phyloP scores from a whole-genome alignment of 2,888 invertebrate genomes.

The Scaptomyza polygonia region DNA sequence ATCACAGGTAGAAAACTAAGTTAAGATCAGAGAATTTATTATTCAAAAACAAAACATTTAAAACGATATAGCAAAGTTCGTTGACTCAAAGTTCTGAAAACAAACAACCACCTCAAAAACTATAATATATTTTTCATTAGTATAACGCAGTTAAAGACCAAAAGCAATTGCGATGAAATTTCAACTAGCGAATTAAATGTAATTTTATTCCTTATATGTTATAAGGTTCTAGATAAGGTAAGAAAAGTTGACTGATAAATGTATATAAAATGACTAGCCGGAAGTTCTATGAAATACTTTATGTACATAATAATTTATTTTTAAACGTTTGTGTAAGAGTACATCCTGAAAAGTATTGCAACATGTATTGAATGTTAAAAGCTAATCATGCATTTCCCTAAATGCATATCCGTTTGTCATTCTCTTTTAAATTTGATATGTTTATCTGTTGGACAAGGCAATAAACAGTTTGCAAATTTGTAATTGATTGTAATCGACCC shows the following conservation, averaged over 20 bases:
- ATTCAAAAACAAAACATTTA: too few relatives aligned
- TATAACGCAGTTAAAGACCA: too few relatives aligned
- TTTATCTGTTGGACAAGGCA: too few relatives aligned
- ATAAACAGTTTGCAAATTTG: background rate
- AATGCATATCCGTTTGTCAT: conserved; percentile 4
- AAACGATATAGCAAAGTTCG: too few relatives aligned
- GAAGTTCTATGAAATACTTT: conserved; percentile 1
- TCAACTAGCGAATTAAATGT: background rate
- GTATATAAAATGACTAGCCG: background rate
- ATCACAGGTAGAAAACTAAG: background rate
- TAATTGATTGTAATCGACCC: background rate
- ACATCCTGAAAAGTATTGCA: background rate
- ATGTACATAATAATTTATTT: background rate
- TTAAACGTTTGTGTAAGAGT: background rate
- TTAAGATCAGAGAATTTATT: too few relatives aligned
- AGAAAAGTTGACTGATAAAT: background rate
- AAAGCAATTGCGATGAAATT: too few relatives aligned
- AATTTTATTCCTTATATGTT: background rate
- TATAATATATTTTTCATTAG: too few relatives aligned
- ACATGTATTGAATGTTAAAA: background rate
- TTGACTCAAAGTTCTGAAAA: too few relatives aligned
- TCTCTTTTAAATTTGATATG: background rate
- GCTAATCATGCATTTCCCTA: background rate
- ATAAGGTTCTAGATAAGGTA: too few relatives aligned
- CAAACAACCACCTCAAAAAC: too few relatives aligned